Conservation (phyloP, 2,888 invertebrate genomes). For the Netelia inedita region DNA sequence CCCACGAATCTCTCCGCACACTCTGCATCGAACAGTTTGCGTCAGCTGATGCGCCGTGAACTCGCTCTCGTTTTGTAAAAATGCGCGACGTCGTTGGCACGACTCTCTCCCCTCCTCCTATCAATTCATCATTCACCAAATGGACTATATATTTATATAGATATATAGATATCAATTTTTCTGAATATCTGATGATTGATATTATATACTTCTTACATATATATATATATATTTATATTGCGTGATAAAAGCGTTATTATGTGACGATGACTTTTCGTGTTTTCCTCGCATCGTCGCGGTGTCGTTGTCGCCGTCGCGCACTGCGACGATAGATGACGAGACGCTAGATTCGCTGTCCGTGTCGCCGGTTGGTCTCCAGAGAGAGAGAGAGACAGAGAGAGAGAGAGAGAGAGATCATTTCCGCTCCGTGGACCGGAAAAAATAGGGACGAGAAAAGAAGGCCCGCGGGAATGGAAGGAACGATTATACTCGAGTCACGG, state of each 20-base stretch:
- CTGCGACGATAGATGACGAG: slow-evolving; percentile 56
- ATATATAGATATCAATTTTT: slow-evolving; percentile 14
- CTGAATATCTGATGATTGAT: slow-evolving; percentile 31
- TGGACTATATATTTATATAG: background rate
- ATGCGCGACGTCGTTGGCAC: slow-evolving; percentile 21
- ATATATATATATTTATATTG: slow-evolving; percentile 10
- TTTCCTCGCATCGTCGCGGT: slow-evolving; percentile 38
- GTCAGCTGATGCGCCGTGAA: slow-evolving; percentile 48
- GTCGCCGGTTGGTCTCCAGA: slow-evolving; percentile 65
- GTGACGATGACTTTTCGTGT: slow-evolving; percentile 54
- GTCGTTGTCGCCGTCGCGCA: slow-evolving; percentile 33
- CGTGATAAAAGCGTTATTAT: background rate
- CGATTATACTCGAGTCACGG: slow-evolving; percentile 47
- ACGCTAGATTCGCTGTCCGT: slow-evolving; percentile 63
- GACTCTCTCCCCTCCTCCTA: slow-evolving; percentile 10
- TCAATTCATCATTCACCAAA: slow-evolving; percentile 28
- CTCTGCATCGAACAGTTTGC: slow-evolving; percentile 33
- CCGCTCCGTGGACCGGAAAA: slow-evolving; percentile 70
- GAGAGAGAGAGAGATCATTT: slow-evolving; percentile 62
- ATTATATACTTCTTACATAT: background rate
- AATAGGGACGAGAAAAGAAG: slow-evolving; percentile 50
- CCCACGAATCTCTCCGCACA: slow-evolving; percentile 25
- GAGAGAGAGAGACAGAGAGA: slow-evolving; percentile 12
- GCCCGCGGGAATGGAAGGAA: slow-evolving; percentile 47
- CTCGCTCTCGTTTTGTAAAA: slow-evolving; percentile 24